Evolutionary conservation across 2,888 invertebrate species (phyloP).

Genomic region (Sialis fuliginosa): DNA sequence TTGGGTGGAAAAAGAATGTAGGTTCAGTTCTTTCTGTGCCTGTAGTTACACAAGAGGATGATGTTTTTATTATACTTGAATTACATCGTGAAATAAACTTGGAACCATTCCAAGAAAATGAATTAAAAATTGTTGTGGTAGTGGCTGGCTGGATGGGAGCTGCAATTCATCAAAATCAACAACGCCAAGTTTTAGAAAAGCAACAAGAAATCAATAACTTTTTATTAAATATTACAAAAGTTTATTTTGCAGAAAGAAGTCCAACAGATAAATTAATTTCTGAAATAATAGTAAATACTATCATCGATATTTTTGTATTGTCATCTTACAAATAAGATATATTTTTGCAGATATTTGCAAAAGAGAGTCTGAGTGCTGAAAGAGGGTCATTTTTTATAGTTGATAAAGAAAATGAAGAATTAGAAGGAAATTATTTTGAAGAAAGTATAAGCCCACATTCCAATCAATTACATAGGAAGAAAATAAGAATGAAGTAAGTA

Average conservation of each 20-base stretch:
- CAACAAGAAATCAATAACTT: conserved; percentile 25
- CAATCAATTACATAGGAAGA: conserved; percentile 30
- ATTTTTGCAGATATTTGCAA: conserved; percentile 32
- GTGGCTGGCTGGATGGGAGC: conserved; percentile 26
- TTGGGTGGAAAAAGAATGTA: conserved; percentile 23
- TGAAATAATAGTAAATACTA: conserved; percentile 33
- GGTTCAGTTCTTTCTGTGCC: conserved; percentile 40
- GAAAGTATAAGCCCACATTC: conserved; percentile 28
- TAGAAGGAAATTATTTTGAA: conserved; percentile 39
- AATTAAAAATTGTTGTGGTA: conserved; percentile 21
- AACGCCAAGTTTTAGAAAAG: conserved; percentile 20
- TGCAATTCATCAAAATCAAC: conserved; percentile 24
- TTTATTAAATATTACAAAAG: conserved; percentile 22
- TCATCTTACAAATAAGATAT: neutral
- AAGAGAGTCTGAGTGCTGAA: conserved; percentile 36
- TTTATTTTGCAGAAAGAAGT: conserved; percentile 35
- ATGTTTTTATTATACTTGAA: conserved; percentile 39
- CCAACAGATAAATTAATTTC: conserved; percentile 38
- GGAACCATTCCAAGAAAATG: conserved; percentile 18
- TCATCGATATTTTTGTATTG: neutral
- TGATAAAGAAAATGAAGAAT: conserved; percentile 26
- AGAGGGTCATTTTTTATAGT: conserved; percentile 37
- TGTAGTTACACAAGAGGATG: conserved; percentile 36
- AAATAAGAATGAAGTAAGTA: conserved; percentile 29
- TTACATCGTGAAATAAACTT: conserved; percentile 28